Evolutionary conservation across 37 sponge, comb jelly and placozoan genomes (phyloP).

Genomic region (Oscarella lobularis): DNA sequence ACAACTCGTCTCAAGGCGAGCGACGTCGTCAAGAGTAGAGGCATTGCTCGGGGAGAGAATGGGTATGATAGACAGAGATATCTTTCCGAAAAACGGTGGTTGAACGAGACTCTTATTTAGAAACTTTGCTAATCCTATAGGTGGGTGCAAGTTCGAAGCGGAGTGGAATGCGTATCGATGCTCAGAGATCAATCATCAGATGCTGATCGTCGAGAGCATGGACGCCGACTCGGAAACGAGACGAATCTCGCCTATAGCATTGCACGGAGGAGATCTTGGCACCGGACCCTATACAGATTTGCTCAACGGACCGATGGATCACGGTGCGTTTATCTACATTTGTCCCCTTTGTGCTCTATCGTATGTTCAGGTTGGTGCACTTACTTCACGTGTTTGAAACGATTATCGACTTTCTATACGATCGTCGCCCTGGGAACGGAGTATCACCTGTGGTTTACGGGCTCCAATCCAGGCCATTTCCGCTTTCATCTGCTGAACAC

Average conservation of each 20-base stretch:
- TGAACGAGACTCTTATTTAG: not conserved
- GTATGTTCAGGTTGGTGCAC: slow-evolving; percentile 63
- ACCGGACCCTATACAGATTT: slow-evolving; percentile 65
- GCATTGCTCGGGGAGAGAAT: slow-evolving; percentile 1
- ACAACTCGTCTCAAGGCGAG: not conserved
- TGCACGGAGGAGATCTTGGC: slow-evolving; percentile 65
- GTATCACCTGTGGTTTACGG: slow-evolving; percentile 65
- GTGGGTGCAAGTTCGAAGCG: slow-evolving; percentile 46
- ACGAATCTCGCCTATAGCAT: slow-evolving; percentile 70
- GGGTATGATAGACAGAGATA: not conserved
- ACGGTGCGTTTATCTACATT: slow-evolving; percentile 31
- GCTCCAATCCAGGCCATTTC: slow-evolving; percentile 31
- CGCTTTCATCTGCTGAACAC: slow-evolving; percentile 73
- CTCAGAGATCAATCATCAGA: slow-evolving; percentile 37
- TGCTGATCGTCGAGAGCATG: slow-evolving; percentile 81
- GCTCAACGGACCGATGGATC: slow-evolving; percentile 89
- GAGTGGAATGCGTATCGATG: slow-evolving; percentile 57
- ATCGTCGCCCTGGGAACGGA: slow-evolving; percentile 45
- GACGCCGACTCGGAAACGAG: slow-evolving; percentile 77
- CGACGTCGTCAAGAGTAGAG: not conserved
- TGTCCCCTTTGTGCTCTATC: not conserved
- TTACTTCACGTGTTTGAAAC: slow-evolving; percentile 80
- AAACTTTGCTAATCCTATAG: not conserved
- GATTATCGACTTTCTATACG: slow-evolving; percentile 75
- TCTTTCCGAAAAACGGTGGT: too few relatives aligned